A percentile compares a stretch with the other conserved stretches of the same genome.
Conservation (phyloP, 1,140 invertebrate genomes). For the Procambarus virginalis region DNA sequence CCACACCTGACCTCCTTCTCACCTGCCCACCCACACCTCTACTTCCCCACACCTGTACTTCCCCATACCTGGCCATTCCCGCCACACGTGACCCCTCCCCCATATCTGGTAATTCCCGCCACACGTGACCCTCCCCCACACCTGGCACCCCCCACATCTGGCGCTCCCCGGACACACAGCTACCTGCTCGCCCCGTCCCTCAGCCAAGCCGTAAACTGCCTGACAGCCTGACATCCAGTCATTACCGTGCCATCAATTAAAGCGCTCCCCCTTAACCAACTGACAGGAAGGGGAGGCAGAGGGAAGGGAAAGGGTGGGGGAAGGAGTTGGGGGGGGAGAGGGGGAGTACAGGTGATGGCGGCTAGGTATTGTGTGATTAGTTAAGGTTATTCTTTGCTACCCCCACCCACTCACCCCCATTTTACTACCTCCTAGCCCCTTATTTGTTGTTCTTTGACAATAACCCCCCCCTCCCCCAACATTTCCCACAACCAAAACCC, state of each 20-base stretch:
- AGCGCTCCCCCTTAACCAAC: neutral
- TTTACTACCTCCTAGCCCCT: neutral
- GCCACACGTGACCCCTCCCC: neutral
- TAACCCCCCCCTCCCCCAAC: neutral
- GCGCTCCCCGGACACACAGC: neutral
- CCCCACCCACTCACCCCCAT: neutral
- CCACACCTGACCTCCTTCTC: too few relatives aligned
- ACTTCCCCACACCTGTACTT: too few relatives aligned
- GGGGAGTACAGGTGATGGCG: neutral
- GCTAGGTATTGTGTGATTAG: conserved; percentile 30
- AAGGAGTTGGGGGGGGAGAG: neutral
- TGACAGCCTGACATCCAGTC: neutral
- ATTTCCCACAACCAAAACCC: neutral
- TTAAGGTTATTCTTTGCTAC: neutral
- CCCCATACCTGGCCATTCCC: neutral
- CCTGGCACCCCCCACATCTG: neutral
- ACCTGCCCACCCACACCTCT: too few relatives aligned
- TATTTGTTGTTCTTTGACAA: too few relatives aligned
- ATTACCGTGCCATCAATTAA: conserved; percentile 6
- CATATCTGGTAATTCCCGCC: neutral
- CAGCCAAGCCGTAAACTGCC: neutral
- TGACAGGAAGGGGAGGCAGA: neutral
- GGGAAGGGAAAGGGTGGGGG: neutral
- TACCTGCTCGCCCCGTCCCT: neutral
- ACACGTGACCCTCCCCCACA: neutral